Evolutionary conservation across 2,888 invertebrate genomes (phyloP).

Genomic region (Cataglyphis albicans): DNA sequence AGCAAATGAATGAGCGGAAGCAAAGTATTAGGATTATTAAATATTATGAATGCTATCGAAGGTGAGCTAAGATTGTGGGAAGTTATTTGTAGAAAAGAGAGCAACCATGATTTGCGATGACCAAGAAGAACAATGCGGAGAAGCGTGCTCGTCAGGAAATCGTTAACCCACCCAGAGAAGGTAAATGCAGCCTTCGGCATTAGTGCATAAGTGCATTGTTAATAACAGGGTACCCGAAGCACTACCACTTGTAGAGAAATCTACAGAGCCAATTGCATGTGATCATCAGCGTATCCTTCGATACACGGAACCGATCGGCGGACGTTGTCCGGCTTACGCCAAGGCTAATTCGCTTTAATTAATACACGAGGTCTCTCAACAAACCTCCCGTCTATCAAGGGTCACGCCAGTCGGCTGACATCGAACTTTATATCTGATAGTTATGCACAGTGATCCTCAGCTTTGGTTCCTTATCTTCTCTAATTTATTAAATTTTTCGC

Average conservation of each 20-base stretch:
- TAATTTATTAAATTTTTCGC: conserved; percentile 4
- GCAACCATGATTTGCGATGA: conserved; percentile 40
- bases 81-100: conserved; percentile 34
- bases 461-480: background rate
- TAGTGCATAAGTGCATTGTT: conserved; percentile 77
- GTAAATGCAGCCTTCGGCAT: conserved; percentile 70
- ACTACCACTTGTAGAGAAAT: conserved; percentile 25
- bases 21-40: background rate
- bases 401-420: conserved; percentile 73
- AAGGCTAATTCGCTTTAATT: conserved; percentile 80
- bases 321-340: conserved; percentile 70
- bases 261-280: conserved; percentile 38
- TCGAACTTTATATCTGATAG: conserved; percentile 48
- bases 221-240: conserved; percentile 68
- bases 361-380: conserved; percentile 77
- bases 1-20: background rate
- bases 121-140: conserved; percentile 58
- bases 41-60: background rate
- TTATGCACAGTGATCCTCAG: conserved; percentile 62
- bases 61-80: conserved; percentile 19
- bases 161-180: conserved; percentile 68
- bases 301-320: conserved; percentile 66
- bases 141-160: conserved; percentile 69
- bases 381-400: conserved; percentile 77
- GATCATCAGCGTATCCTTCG: conserved; percentile 59